A percentile compares a stretch with the other conserved stretches of the same genome.
Evolutionary conservation across 1,140 invertebrate species (phyloP).

Genomic region (Sarcophaga bullata): DNA sequence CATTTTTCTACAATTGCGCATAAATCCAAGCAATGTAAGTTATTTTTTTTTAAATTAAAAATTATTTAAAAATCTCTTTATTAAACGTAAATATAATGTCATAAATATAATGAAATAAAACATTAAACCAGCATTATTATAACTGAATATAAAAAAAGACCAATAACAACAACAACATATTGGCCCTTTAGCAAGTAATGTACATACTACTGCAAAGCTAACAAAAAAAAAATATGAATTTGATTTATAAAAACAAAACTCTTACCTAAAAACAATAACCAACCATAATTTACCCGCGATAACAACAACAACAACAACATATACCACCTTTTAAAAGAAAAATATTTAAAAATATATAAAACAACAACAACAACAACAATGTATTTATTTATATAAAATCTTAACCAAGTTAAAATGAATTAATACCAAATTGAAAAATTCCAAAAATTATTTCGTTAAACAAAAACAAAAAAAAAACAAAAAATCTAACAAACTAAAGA

Average conservation of each 20-base stretch:
- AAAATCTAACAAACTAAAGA: not conserved
- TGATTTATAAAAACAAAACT: not conserved
- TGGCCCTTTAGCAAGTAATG: not conserved
- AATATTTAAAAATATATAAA: not conserved
- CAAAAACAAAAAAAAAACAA: constrained; percentile 29
- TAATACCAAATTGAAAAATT: constrained; percentile 41
- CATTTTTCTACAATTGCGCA: too few relatives aligned
- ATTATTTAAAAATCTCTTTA: too few relatives aligned
- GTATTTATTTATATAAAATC: not conserved
- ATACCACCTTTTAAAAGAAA: constrained; percentile 29
- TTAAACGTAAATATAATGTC: too few relatives aligned
- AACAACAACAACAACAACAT: not conserved
- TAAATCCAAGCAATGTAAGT: too few relatives aligned
- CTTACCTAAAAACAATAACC: constrained; percentile 27
- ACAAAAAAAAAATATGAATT: not conserved
- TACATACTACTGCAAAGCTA: not conserved
- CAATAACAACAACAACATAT: not conserved
- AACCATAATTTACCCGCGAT: constrained; percentile 22
- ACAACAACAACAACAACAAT: constrained; percentile 17
- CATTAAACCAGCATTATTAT: not conserved
- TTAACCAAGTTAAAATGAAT: constrained; percentile 34
- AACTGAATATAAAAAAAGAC: not conserved
- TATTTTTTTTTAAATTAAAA: too few relatives aligned
- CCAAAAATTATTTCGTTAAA: constrained; percentile 41
- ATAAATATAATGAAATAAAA: too few relatives aligned